These are phyloP conservation scores for Phainopepla nitens DNA, from an alignment of 2,113 vertebrate genomes.

Conservation along the genomic window DNA sequence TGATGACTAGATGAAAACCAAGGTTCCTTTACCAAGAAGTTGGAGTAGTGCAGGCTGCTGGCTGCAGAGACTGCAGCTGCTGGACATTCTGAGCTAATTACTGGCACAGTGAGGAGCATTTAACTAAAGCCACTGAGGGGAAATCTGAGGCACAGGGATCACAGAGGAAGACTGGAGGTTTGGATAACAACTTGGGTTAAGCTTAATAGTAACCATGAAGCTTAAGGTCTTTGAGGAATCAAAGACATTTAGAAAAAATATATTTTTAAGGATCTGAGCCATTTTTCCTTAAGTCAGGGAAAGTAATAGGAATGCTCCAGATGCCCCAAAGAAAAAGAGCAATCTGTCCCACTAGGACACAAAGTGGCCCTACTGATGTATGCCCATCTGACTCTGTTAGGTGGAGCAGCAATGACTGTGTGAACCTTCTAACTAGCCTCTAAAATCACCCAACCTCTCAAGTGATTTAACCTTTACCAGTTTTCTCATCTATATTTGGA, in stretches of 20 bases:
- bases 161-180: neutral
- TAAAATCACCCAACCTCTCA: neutral
- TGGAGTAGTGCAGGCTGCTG: neutral
- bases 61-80: neutral
- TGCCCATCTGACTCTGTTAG: neutral
- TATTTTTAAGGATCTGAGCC: neutral
- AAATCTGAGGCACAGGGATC: neutral
- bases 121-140: neutral
- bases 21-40: neutral
- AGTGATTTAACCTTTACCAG: neutral
- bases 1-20: neutral
- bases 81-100: neutral
- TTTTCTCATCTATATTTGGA: conserved; percentile 6
- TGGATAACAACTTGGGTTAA: neutral
- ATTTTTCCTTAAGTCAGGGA: neutral
- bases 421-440: neutral
- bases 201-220: neutral
- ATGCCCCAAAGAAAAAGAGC: neutral
- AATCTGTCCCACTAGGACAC: neutral
- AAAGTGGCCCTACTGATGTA: neutral
- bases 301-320: neutral
- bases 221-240: neutral
- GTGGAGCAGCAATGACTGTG: neutral
- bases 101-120: neutral
- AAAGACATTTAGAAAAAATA: neutral